phyloP scores from a whole-genome alignment of 2,888 invertebrate genomes.

The Temnothorax ravouxi region DNA sequence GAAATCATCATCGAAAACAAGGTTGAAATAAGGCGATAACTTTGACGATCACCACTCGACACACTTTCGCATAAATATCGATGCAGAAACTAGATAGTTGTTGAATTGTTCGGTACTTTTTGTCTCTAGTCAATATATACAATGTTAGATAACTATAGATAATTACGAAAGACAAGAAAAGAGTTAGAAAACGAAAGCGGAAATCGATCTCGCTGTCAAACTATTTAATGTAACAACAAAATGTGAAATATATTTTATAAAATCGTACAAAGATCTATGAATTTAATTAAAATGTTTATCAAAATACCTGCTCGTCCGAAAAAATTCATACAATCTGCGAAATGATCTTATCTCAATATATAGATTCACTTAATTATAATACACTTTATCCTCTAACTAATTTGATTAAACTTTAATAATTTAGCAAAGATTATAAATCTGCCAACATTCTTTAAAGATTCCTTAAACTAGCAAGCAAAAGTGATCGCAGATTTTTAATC shows the following conservation, averaged over 20 bases:
- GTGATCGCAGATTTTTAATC: conserved; percentile 1
- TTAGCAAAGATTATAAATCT: neutral
- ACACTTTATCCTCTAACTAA: neutral
- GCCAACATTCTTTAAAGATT: neutral
- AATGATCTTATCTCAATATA: neutral
- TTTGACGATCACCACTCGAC: conserved; percentile 43
- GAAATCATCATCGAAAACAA: conserved; percentile 28
- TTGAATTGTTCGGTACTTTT: conserved; percentile 23
- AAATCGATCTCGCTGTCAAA: neutral
- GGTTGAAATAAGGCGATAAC: conserved; percentile 39
- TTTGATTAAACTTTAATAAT: neutral
- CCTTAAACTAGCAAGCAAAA: neutral
- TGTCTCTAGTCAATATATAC: neutral
- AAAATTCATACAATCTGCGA: neutral
- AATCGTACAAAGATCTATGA: neutral
- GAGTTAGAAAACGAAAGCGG: neutral
- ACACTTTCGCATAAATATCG: conserved; percentile 34
- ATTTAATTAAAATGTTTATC: conserved; percentile 8
- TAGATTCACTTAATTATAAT: neutral
- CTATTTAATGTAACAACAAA: neutral
- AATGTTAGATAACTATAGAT: neutral
- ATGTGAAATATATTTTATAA: conserved; percentile 2
- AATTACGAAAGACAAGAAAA: conserved; percentile 1
- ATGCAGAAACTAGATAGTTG: neutral
- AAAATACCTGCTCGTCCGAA: neutral